Conservation (phyloP, 35 echinoderm and acorn worm species). For the Apostichopus japonicus region DNA sequence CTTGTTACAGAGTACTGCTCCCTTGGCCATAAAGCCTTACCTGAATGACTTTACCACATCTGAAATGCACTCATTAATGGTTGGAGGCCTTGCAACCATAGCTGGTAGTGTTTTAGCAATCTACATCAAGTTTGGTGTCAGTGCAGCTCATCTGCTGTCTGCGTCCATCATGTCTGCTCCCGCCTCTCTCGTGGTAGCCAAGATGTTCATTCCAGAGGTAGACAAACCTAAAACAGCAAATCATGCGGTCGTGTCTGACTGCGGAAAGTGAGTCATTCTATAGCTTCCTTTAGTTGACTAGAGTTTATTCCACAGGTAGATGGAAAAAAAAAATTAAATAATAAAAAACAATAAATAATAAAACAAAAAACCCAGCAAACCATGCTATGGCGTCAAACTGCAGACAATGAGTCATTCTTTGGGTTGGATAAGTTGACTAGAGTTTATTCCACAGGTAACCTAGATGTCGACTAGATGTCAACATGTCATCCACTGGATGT, state of each 20-base stretch:
- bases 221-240: slow-evolving; percentile 80
- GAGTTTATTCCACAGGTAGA: too few relatives aligned
- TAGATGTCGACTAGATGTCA: too few relatives aligned
- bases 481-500: too few relatives aligned
- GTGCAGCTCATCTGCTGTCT: slow-evolving; percentile 90
- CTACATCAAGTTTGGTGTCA: slow-evolving; percentile 92
- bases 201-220: slow-evolving; percentile 88
- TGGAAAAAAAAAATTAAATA: too few relatives aligned
- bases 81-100: slow-evolving; percentile 88
- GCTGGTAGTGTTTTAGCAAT: slow-evolving; percentile 92
- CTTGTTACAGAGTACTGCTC: slow-evolving; percentile 80
- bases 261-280: slow-evolving; percentile 56
- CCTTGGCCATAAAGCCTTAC: slow-evolving; percentile 94
- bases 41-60: slow-evolving; percentile 89
- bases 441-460: too few relatives aligned
- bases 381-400: too few relatives aligned
- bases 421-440: too few relatives aligned
- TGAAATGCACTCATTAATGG: slow-evolving; percentile 83
- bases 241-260: slow-evolving; percentile 4
- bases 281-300: too few relatives aligned
- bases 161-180: slow-evolving; percentile 99
- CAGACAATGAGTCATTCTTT: too few relatives aligned
- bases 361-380: too few relatives aligned
- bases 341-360: too few relatives aligned
- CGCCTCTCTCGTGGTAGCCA: slow-evolving; percentile 85